phyloP scores from a whole-genome alignment of 2,888 invertebrate species.

The Stictocephala bisonia region DNA sequence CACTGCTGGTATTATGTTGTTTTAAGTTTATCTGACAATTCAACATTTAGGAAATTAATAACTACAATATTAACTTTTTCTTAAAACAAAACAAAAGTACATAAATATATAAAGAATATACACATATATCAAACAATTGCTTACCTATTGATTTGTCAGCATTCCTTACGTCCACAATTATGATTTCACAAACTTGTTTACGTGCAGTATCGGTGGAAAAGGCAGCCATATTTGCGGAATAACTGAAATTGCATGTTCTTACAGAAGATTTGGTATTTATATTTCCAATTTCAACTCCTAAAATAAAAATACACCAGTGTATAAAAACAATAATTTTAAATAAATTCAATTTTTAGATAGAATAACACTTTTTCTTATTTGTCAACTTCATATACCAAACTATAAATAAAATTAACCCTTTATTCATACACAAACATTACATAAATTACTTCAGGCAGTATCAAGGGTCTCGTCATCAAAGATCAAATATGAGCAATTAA shows the following conservation, averaged over 20 bases:
- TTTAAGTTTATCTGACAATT: no score
- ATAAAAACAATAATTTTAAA: background rate
- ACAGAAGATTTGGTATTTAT: slow-evolving; percentile 86
- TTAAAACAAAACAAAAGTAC: no score
- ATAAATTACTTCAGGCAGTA: no score
- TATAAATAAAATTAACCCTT: no score
- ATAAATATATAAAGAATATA: no score
- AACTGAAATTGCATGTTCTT: slow-evolving; percentile 91
- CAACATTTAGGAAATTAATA: no score
- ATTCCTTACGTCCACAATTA: slow-evolving; percentile 84
- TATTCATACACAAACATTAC: no score
- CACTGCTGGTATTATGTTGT: no score
- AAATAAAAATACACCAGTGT: slow-evolving; percentile 42
- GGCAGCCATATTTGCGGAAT: slow-evolving; percentile 90
- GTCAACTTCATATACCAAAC: slow-evolving; percentile 12
- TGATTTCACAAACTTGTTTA: slow-evolving; percentile 89
- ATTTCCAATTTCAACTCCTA: slow-evolving; percentile 80
- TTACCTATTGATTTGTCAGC: slow-evolving; percentile 74
- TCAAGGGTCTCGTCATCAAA: no score
- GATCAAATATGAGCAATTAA: no score
- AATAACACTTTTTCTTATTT: no score
- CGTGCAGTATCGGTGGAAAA: slow-evolving; percentile 91
- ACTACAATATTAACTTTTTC: no score
- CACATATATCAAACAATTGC: slow-evolving; percentile 23
- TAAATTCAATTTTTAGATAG: background rate